Conservation (phyloP, 1,140 invertebrate genomes). For the Eurosta solidaginis region DNA sequence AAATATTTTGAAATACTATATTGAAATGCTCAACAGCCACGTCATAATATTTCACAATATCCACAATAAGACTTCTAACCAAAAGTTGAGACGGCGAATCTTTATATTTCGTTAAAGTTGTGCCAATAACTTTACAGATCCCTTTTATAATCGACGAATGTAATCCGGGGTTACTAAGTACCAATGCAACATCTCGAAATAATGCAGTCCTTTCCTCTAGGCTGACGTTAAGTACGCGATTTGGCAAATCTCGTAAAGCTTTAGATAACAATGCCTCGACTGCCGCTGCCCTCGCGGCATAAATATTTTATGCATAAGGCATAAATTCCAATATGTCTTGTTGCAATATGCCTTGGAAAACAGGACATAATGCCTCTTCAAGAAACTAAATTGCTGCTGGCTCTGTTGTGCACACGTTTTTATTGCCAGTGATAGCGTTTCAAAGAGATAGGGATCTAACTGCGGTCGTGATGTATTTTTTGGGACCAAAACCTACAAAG, state of each 20-base stretch:
- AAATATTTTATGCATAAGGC: too few relatives aligned
- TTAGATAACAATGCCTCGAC: too few relatives aligned
- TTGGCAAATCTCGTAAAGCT: slow-evolving; percentile 25
- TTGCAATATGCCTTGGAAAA: too few relatives aligned
- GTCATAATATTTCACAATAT: slow-evolving; percentile 69
- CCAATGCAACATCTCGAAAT: slow-evolving; percentile 7
- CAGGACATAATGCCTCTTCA: too few relatives aligned
- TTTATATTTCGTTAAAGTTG: slow-evolving; percentile 76
- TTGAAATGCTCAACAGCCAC: slow-evolving; percentile 73
- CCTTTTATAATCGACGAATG: slow-evolving; percentile 77
- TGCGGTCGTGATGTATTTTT: too few relatives aligned
- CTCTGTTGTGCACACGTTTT: too few relatives aligned
- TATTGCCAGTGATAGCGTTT: too few relatives aligned
- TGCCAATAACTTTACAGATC: slow-evolving; percentile 74
- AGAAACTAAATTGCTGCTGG: too few relatives aligned
- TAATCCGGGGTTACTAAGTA: slow-evolving; percentile 59
- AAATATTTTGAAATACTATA: slow-evolving; percentile 66
- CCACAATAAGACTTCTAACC: slow-evolving; percentile 71
- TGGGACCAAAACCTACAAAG: too few relatives aligned
- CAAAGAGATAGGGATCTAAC: too few relatives aligned
- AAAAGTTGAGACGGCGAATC: slow-evolving; percentile 77
- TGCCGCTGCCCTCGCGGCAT: too few relatives aligned
- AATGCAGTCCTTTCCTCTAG: slow-evolving; percentile 22
- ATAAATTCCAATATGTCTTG: too few relatives aligned
- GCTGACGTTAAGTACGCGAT: neutral